Evolutionary conservation across 1,140 invertebrate species (phyloP).

Genomic region (Probaryconus sp.): DNA sequence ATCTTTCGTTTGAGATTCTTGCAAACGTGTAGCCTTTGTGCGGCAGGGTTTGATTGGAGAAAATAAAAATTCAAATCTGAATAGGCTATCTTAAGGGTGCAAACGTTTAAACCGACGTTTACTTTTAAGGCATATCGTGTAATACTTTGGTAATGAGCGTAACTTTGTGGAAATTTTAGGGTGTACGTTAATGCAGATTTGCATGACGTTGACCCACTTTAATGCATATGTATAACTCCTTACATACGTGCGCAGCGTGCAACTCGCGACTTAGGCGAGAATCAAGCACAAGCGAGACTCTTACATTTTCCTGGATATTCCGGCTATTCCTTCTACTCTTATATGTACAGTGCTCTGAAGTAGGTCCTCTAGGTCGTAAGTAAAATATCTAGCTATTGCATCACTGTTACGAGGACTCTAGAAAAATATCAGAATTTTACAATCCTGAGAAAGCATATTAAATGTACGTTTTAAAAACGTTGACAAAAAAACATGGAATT

Average conservation of each 20-base stretch:
- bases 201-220: constrained; percentile 58
- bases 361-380: constrained; percentile 25
- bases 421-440: too few species aligned
- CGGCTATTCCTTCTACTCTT: constrained; percentile 25
- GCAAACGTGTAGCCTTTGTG: too few species aligned
- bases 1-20: too few species aligned
- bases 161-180: constrained; percentile 51
- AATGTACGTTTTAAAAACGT: too few species aligned
- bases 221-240: constrained; percentile 35
- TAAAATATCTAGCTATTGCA: constrained; percentile 18
- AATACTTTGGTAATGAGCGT: constrained; percentile 41
- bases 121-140: constrained; percentile 34
- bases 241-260: constrained; percentile 43
- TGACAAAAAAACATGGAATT: too few species aligned
- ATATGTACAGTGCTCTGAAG: constrained; percentile 11
- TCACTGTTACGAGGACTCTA: too few species aligned
- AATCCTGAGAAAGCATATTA: too few species aligned
- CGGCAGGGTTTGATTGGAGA: constrained; percentile 19
- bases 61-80: too few species aligned
- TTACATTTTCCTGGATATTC: constrained; percentile 27
- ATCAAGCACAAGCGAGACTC: constrained; percentile 39
- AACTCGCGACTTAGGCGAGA: constrained; percentile 39
- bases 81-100: background rate
- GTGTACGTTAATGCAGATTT: constrained; percentile 47
- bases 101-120: background rate